Evolutionary conservation across 2,113 vertebrate genomes (phyloP).

Genomic region (Hydrolagus affinis): DNA sequence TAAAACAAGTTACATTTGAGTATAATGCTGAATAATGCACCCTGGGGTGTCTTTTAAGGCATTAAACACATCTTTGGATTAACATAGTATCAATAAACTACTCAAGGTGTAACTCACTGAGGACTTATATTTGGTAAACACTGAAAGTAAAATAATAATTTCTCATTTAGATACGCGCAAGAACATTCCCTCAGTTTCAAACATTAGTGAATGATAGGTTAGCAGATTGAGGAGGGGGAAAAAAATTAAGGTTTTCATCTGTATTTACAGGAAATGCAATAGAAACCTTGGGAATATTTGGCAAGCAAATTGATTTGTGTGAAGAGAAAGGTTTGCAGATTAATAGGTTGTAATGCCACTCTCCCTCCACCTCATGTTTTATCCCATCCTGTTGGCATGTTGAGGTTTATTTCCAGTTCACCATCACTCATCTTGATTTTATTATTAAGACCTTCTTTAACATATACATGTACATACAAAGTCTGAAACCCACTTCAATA

Average conservation of each 20-base stretch:
- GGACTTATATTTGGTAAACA: not conserved
- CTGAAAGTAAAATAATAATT: not conserved
- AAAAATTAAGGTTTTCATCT: not conserved
- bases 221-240: no score
- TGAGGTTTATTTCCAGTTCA: not conserved
- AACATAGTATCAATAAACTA: not conserved
- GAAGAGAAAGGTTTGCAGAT: no score
- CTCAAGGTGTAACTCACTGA: not conserved
- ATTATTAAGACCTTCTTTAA: not conserved
- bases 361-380: not conserved
- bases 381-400: not conserved
- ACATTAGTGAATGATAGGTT: not conserved
- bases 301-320: not conserved
- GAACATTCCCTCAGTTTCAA: not conserved
- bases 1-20: not conserved
- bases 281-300: not conserved
- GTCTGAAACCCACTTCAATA: no score
- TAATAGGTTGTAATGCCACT: not conserved
- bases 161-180: not conserved
- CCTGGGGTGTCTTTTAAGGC: not conserved
- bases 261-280: not conserved
- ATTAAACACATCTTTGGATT: not conserved
- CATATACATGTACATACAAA: no score
- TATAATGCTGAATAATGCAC: not conserved
- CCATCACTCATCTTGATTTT: not conserved